Base-by-base conservation (phyloP, 2,113 vertebrate genomes). In the Rousettus leschenaultii region DNA sequence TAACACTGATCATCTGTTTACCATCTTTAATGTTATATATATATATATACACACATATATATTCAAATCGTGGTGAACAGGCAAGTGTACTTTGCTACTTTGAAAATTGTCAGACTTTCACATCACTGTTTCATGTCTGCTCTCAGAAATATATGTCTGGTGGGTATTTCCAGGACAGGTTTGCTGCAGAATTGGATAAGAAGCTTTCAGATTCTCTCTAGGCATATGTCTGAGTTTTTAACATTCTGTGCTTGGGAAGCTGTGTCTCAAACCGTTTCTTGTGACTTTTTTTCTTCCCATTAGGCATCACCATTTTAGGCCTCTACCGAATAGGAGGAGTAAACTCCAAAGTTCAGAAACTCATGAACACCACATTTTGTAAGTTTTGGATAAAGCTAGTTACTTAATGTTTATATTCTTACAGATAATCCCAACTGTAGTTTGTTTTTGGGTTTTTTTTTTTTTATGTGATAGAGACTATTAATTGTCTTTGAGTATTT, bases 271-370 rank as follows among this genome's bases (percentile, higher is more conserved):
- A 30, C 59, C 5, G 0, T 93, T 96, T 85, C 51, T 51, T 94
- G 9, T 96, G 2, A 94, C 96, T 96, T 97, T 59, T 97, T 30
- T 75, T 83, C 73, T 89, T 95, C 80, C 30, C 63, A n/a, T 1
- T 80, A 99, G 99, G 99, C 59, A 99, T 99, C 95, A 99, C 99
- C 86, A 99, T 99, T 35, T 98, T 99, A 97, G 99, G 99, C 4
- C 98, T 99, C 19, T 99, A 99, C 98, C 99, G 99, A 98, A 99
- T 99, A 96, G 99, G 99, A 83, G 99, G 99, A 24, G 99, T 99
- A 57, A 99, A 99, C 97, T 99, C 99, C 70, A 99, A 99, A 98
- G 99, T 99, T 33, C 99, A 99, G 98, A 99, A 99, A 90, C 97
- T 99, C 96, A 99, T 99, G 99, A 99, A 99, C 19, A 99, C 99